Evolutionary conservation across 2,797 vertebrate genomes (phyloP).

Genomic region (Dendrocincla fuliginosa): DNA sequence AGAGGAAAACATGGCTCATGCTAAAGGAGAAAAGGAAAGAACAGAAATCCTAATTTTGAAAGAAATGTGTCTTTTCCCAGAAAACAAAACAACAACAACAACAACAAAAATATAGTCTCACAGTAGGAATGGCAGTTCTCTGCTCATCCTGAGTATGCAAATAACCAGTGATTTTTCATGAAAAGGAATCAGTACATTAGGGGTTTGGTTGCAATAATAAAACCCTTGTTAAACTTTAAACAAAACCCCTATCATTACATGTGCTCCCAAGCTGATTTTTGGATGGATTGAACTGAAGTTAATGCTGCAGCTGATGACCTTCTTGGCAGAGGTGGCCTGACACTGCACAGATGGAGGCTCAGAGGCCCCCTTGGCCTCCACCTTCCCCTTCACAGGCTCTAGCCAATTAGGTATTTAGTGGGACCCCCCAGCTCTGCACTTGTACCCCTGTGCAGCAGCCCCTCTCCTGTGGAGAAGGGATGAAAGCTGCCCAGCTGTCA

Average conservation of each 20-base stretch:
- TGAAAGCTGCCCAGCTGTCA: not conserved
- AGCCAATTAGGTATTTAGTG: not conserved
- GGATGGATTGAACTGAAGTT: not conserved
- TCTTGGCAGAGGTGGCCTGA: not conserved
- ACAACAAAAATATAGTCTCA: not conserved
- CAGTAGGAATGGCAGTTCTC: not conserved
- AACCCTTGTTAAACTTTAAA: not conserved
- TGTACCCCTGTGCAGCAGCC: not conserved
- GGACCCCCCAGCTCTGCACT: not conserved
- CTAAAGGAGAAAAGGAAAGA: not conserved
- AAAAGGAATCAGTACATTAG: not conserved
- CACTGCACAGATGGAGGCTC: not conserved
- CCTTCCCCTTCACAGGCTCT: not conserved
- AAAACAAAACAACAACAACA: not conserved
- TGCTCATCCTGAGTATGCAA: not conserved
- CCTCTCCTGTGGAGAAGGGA: fast-evolving
- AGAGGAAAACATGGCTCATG: not conserved
- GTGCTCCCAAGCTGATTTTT: not conserved
- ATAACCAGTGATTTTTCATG: not conserved
- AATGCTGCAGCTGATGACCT: not conserved
- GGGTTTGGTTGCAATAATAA: not conserved
- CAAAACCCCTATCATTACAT: not conserved
- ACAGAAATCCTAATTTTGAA: not conserved
- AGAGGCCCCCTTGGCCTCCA: fast-evolving
- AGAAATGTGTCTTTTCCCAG: not conserved